Percentiles rank a stretch among this genome's conserved stretches.
These are phyloP conservation scores for Cheiracanthium punctorium DNA, from an alignment of 2,888 invertebrate genomes.

Conservation along the genomic window DNA sequence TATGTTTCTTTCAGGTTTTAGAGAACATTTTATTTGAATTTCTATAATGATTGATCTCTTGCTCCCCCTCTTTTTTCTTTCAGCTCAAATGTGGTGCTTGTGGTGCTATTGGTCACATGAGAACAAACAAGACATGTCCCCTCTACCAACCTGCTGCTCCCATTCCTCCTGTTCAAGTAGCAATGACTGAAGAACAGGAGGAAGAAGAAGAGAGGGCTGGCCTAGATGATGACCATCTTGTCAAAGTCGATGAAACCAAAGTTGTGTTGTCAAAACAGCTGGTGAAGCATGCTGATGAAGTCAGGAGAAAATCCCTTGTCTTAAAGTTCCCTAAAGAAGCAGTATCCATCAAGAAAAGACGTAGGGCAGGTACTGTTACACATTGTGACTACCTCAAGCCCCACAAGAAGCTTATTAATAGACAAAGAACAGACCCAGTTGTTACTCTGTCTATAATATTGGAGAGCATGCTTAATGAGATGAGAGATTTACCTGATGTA, in stretches of 20 bases:
- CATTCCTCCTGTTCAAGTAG: constrained; percentile 81
- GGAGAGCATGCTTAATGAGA: constrained; percentile 92
- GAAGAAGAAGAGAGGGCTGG: constrained; percentile 85
- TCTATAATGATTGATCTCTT: neutral
- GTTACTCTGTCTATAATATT: constrained; percentile 90
- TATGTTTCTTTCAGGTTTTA: no score
- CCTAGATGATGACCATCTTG: constrained; percentile 87
- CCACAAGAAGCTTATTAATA: constrained; percentile 88
- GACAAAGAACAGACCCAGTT: constrained; percentile 95
- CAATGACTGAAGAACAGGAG: constrained; percentile 86
- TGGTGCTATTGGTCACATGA: constrained; percentile 85
- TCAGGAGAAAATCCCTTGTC: constrained; percentile 86
- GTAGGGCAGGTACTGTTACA: constrained; percentile 82
- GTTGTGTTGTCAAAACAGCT: constrained; percentile 91
- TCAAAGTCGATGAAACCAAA: constrained; percentile 96
- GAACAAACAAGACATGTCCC: constrained; percentile 98
- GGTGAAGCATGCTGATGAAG: constrained; percentile 91
- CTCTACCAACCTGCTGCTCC: constrained; percentile 81
- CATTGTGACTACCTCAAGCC: constrained; percentile 93
- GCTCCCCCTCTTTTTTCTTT: neutral
- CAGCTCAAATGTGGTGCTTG: constrained; percentile 96
- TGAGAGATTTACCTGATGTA: constrained; percentile 93
- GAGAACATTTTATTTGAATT: no score
- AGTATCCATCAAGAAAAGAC: constrained; percentile 80
- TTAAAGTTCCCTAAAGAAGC: constrained; percentile 87